A percentile compares a stretch with the other conserved stretches of the same genome.
Conservation (phyloP, 2,888 invertebrate genomes). For the Agrotis segetum region DNA sequence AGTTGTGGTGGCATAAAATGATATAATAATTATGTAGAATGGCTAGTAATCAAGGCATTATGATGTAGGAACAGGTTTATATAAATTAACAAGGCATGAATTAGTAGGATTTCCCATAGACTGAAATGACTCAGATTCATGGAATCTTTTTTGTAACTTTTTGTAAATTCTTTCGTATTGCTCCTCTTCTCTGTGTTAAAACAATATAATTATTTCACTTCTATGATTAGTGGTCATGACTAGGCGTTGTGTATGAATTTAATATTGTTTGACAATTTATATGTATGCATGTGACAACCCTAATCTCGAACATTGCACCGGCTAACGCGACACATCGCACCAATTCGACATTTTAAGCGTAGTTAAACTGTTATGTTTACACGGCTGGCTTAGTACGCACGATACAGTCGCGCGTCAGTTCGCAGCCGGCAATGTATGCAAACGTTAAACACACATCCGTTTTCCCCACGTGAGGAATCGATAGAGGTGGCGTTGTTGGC, state of each 20-base stretch:
- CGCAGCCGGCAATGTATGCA: conserved; percentile 70
- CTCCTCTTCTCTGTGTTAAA: background rate
- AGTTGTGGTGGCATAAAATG: conserved; percentile 27
- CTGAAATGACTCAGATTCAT: background rate
- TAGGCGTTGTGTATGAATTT: no score
- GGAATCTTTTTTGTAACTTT: background rate
- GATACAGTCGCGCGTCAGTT: conserved; percentile 67
- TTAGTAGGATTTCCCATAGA: background rate
- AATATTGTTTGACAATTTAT: no score
- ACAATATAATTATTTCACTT: no score
- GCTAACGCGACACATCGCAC: conserved; percentile 56
- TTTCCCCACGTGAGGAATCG: conserved; percentile 38
- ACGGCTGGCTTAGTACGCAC: conserved; percentile 77
- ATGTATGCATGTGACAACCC: conserved; percentile 46
- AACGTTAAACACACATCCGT: conserved; percentile 46
- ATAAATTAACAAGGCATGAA: background rate
- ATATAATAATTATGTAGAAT: conserved; percentile 22
- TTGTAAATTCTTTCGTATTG: background rate
- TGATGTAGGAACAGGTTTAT: background rate
- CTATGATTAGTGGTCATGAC: no score
- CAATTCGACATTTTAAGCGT: conserved; percentile 72
- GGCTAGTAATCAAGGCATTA: background rate
- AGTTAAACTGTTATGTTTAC: conserved; percentile 79
- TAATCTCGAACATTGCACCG: conserved; percentile 44
- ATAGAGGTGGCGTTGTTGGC: conserved; percentile 51